Evolutionary conservation across 2,888 invertebrate species (phyloP).

Genomic region (Agonopterix arenella): DNA sequence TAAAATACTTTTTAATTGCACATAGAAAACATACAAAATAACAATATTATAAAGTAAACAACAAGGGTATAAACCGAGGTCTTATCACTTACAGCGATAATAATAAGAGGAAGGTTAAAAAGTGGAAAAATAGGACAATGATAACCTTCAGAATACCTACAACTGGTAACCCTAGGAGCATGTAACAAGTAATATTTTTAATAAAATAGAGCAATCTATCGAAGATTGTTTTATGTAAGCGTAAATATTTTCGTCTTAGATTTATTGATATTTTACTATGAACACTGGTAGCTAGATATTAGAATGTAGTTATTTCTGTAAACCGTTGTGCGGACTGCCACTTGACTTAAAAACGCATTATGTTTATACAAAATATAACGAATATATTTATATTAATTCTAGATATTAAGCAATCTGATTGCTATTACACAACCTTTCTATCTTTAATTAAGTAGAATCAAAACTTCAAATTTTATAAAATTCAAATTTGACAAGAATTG

Average conservation of each 20-base stretch:
- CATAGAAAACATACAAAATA: no score
- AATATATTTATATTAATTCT: conserved; percentile 17
- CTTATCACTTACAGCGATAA: no score
- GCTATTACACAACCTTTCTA: conserved; percentile 60
- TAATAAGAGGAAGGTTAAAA: no score
- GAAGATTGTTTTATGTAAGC: conserved; percentile 26
- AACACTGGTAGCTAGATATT: conserved; percentile 15
- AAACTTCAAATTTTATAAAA: conserved; percentile 18
- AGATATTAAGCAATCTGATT: conserved; percentile 58
- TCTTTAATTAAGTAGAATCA: conserved; percentile 22
- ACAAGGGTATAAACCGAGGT: no score
- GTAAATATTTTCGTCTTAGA: conserved; percentile 13
- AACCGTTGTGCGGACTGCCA: conserved; percentile 4
- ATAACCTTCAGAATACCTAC: no score
- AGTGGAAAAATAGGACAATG: no score
- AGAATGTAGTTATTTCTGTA: conserved; percentile 2
- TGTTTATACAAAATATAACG: conserved; percentile 26
- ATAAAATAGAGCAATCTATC: conserved; percentile 49
- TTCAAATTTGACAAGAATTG: conserved; percentile 19
- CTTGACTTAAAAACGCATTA: conserved; percentile 7
- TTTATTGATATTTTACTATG: conserved; percentile 11
- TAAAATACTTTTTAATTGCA: no score
- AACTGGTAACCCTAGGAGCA: conserved; percentile 10
- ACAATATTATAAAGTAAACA: no score
- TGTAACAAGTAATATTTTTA: conserved; percentile 13